Base-by-base conservation (phyloP, 2,888 invertebrate species). In the Aphidoletes aphidimyza region DNA sequence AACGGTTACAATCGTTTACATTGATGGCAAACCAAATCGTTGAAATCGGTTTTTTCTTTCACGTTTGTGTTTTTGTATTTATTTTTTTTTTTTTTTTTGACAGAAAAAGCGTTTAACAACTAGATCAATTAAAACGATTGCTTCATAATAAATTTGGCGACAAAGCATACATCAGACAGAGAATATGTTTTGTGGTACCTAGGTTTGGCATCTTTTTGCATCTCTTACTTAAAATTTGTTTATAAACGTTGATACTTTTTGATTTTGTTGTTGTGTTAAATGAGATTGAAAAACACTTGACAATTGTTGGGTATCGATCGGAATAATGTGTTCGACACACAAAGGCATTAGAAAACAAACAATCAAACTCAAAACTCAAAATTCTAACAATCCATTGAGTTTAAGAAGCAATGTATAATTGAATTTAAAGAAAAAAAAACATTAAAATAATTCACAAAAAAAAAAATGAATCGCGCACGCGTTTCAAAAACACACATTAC, bases 121-220 rank as follows among this genome's bases (percentile, higher is more conserved):
- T 69, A 54, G 26, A 47, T 47, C 47, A 47, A 47, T 17, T 6
- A 69, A 69, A 69, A 69, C 69, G 69, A 69, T 69, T 69, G 69
- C 69, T 69, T 69, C 69, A n/a, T n/a, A 69, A 69, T 69, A 69
- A 69, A 69, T 69, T 69, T 69, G 69, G 69, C 69, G 69, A 69
- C 34, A 69, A 69, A 69, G 69, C 69, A 69, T 54, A 14, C 17
- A 47, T 69, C 69, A 26, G 69, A 69, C 69, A 69, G 30, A 69
- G 69, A 69, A 30, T 54, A 54, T 54, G 54, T 54, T 22, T 69
- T 69, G 69, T 69, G 69, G 30, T 69, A n/a, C n/a, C 69, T 69
- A 69, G 30, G n/a, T 69, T 69, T 69, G 69, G 69, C 69, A 69
- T 69, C 69, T 30, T 69, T n/a, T 69, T 69, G 69, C 69, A 69